Evolutionary conservation across 1,140 invertebrate genomes (phyloP), one percentile per base, ranked within the genome.

Genomic region (Drosophila pectinifera): DNA sequence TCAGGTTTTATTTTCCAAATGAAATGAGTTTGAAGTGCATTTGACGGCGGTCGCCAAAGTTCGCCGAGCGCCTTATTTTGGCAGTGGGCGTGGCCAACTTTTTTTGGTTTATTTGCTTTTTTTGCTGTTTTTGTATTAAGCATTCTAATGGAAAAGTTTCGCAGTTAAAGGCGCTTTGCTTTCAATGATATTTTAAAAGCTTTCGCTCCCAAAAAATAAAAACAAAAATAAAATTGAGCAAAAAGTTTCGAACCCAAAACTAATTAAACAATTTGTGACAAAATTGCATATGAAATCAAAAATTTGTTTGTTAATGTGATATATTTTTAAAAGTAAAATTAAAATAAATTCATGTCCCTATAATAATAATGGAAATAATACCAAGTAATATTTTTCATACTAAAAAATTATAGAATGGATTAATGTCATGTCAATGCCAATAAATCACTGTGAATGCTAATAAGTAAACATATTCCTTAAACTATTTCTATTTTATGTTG

Each of bases 11-110:
- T 89, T 89, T 89, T 89, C 84, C 85, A 78, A 89, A 89, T 89
- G 84, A 89, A 89, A 89, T 89, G 84, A 89, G 84, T 89, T 89
- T 89, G 73, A 89, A 89, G 84, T 89, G 84, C 84, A 89, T 89
- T 88, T 88, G 84, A 62, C 67, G 74, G 80, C 63, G 76, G 56
- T 80, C 69, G 78, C 78, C 54, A 65, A 70, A 76, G 64, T 68
- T 78, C 54, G 34, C 53, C 53, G 20, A 58, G 70, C 54, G 72
- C 74, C 59, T 70, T 55, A 54, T 54, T 38, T 73, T 53, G 39
- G 62, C 85, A 78, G 73, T 78, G 84, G 84, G 84, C 84, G 84
- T 80, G 73, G 42, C 51, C 56, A 45, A 53, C 49, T 53, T 53
- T 51, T 51, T 51, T 16, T 31, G 22, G 11, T 43, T 62, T 61